phyloP scores from a whole-genome alignment of 2,888 invertebrate species.

The Cryptosula pallasiana region DNA sequence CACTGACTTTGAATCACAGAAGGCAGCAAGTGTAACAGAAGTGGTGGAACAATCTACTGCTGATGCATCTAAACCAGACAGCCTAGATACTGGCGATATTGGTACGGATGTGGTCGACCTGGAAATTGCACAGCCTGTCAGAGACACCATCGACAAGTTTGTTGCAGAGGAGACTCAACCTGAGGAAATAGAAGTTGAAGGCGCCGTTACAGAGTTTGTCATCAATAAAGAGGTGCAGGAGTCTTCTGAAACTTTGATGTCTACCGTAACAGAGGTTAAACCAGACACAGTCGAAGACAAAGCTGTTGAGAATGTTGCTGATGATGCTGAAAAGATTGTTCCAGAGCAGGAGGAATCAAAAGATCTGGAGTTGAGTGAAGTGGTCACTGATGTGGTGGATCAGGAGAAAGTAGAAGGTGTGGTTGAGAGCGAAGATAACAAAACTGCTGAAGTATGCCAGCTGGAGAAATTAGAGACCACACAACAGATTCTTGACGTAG shows the following conservation, averaged over 20 bases:
- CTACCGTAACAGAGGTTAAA: background rate
- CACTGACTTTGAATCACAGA: background rate
- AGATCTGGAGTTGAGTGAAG: background rate
- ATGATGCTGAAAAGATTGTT: background rate
- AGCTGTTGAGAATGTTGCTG: background rate
- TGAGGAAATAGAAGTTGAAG: background rate
- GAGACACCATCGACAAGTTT: background rate
- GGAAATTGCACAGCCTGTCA: background rate
- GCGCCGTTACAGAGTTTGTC: background rate
- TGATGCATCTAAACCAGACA: background rate
- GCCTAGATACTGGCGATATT: background rate
- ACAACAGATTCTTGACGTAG: background rate
- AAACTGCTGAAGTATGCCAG: background rate
- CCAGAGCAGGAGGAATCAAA: no score
- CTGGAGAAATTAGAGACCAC: background rate
- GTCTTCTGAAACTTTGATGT: background rate
- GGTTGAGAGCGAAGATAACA: background rate
- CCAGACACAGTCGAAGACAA: background rate
- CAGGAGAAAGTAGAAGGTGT: background rate
- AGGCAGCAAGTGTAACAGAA: background rate
- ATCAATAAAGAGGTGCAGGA: background rate
- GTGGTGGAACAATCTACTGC: background rate
- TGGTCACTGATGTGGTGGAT: background rate
- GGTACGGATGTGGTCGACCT: background rate
- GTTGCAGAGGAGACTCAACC: background rate